Conservation (phyloP, 2,888 invertebrate species). For the Taenaris catops region DNA sequence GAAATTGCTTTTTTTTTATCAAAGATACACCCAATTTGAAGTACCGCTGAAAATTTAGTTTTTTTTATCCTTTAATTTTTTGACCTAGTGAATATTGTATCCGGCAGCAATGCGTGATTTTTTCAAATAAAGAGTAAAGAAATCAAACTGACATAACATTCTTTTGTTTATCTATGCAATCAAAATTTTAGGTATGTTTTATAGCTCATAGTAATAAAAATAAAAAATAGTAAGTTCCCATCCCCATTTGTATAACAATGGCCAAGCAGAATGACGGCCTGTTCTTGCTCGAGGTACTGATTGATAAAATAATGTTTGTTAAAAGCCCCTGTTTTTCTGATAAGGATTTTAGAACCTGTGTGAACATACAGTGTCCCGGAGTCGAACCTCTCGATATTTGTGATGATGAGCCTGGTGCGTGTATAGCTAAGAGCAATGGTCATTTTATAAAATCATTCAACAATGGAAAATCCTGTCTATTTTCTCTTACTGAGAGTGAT, state of each 20-base stretch:
- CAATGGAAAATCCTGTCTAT: slow-evolving; percentile 84
- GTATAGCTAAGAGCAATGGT: slow-evolving; percentile 50
- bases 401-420: slow-evolving; percentile 76
- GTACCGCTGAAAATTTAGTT: too few relatives aligned
- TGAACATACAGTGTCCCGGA: slow-evolving; percentile 79
- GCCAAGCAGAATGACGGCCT: slow-evolving; percentile 75
- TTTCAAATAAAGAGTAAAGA: background rate
- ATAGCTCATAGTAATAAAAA: slow-evolving; percentile 28
- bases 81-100: too few relatives aligned
- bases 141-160: slow-evolving; percentile 11
- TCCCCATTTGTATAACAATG: slow-evolving; percentile 46
- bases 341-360: slow-evolving; percentile 77
- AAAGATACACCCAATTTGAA: too few relatives aligned
- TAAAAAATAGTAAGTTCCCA: slow-evolving; percentile 41
- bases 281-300: slow-evolving; percentile 82
- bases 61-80: too few relatives aligned
- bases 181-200: slow-evolving; percentile 30
- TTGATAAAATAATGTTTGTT: slow-evolving; percentile 69
- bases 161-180: slow-evolving; percentile 27
- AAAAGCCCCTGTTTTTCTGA: slow-evolving; percentile 66
- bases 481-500: slow-evolving; percentile 78
- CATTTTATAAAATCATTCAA: slow-evolving; percentile 72
- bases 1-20: too few relatives aligned
- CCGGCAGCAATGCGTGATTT: too few relatives aligned
- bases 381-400: slow-evolving; percentile 81